Evolutionary conservation across 2,113 vertebrate species (phyloP), one percentile per base, ranked within the genome.

Genomic region (Vulpes vulpes): DNA sequence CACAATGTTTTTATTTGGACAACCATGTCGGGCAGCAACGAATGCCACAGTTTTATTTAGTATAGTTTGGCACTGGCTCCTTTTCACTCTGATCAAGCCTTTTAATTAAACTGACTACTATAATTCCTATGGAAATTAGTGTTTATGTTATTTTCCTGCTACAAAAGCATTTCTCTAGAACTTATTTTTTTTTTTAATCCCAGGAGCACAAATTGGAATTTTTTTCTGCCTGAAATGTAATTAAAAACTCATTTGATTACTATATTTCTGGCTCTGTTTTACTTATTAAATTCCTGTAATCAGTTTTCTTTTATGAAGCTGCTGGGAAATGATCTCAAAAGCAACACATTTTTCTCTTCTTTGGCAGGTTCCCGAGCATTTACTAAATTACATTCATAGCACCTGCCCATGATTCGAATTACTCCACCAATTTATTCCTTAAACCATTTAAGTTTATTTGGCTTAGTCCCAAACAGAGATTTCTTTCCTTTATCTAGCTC

Each of bases 271-370:
- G 97, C 97, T 98, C 97, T 97, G 97, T 98, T 99, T 98, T 98
- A 99, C 98, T 99, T 99, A 99, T 98, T 98, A 98, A 98, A 98
- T 99, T 98, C 97, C 95, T 96, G 98, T 98, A 98, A 99, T 99
- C 99, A 99, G 98, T 99, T 99, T 99, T 98, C 98, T 99, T 99
- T 99, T 99, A 99, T 99, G 98, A 98, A 98, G 98, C 98, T 98
- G 98, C 99, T 99, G 99, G 99, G 99, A 99, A 99, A 99, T 99
- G 98, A 99, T 99, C 99, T 98, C 98, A 98, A 98, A 99, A 99
- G 98, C 98, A 98, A 98, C 98, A 98, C 98, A 98, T 98, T 99
- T 98, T 98, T 99, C 97, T 99, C 98, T 98, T 99, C 98, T 98
- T 98, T 99, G 99, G 98, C 98, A 98, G 98, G 97, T 98, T 98